phyloP scores from a whole-genome alignment of 2,797 vertebrate species.

The Falco concolor region DNA sequence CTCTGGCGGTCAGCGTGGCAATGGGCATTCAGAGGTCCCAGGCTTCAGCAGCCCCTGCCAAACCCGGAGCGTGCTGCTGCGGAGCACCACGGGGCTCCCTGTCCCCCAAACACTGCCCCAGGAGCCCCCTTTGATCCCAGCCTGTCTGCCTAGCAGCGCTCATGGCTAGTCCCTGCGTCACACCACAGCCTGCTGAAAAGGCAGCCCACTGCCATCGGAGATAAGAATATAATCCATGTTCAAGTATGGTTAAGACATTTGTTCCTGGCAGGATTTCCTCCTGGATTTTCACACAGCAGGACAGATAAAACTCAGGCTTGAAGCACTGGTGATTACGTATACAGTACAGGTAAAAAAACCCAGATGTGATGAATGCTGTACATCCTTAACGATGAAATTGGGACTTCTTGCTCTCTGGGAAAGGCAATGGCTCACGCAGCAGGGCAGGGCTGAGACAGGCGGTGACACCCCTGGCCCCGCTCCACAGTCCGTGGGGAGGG shows the following conservation, averaged over 20 bases:
- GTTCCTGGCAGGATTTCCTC: not conserved
- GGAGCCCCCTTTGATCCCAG: not conserved
- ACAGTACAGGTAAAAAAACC: not conserved
- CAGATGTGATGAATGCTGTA: fast-evolving
- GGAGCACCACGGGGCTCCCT: not conserved
- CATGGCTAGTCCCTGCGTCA: fast-evolving
- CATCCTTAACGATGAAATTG: fast-evolving
- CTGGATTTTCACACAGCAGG: not conserved
- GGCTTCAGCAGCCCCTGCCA: not conserved
- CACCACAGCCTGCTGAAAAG: not conserved
- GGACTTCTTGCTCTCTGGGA: not conserved
- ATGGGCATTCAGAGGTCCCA: fast-evolving
- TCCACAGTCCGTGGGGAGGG: fast-evolving
- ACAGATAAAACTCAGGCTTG: not conserved
- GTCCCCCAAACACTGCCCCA: not conserved
- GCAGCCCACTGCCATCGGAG: not conserved
- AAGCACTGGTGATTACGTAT: too few species aligned
- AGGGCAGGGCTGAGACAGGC: not conserved
- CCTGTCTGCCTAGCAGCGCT: not conserved
- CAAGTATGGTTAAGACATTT: not conserved
- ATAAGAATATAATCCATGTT: not conserved
- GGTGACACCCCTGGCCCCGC: fast-evolving
- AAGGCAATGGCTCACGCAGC: not conserved
- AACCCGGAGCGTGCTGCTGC: not conserved
- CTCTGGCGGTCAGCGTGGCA: fast-evolving